phyloP scores from a whole-genome alignment of 2,888 invertebrate species.

The Diogma glabrata region DNA sequence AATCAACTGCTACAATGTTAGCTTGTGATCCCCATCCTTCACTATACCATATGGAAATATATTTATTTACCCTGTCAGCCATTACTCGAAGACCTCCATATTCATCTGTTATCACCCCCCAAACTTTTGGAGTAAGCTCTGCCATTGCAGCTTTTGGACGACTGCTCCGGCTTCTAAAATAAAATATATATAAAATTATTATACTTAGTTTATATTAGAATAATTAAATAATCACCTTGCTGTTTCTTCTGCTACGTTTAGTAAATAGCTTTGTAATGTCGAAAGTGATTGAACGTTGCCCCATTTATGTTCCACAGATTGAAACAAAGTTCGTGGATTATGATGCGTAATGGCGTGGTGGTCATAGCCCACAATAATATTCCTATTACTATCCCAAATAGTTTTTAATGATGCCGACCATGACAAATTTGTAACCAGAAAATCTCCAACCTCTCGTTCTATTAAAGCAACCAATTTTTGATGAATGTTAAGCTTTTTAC shows the following conservation, averaged over 20 bases:
- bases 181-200: slow-evolving; percentile 7
- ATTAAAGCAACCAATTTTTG: slow-evolving; percentile 41
- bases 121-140: slow-evolving; percentile 50
- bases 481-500: slow-evolving; percentile 37
- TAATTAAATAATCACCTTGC: slow-evolving; percentile 36
- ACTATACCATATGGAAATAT: slow-evolving; percentile 45
- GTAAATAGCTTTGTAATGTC: slow-evolving; percentile 42
- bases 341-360: slow-evolving; percentile 31
- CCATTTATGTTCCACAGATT: slow-evolving; percentile 52
- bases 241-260: slow-evolving; percentile 35
- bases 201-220: slow-evolving; percentile 27
- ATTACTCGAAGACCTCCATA: slow-evolving; percentile 48
- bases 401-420: slow-evolving; percentile 39
- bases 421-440: slow-evolving; percentile 39
- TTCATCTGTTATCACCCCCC: slow-evolving; percentile 44
- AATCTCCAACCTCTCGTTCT: slow-evolving; percentile 41
- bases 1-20: slow-evolving; percentile 52
- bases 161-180: slow-evolving; percentile 23
- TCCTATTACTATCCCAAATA: slow-evolving; percentile 39
- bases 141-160: slow-evolving; percentile 52
- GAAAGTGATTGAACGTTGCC: slow-evolving; percentile 46
- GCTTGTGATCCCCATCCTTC: slow-evolving; percentile 38
- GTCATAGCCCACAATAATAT: slow-evolving; percentile 43
- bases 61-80: slow-evolving; percentile 49
- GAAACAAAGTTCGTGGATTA: slow-evolving; percentile 39